These are phyloP conservation scores for Chiloscyllium plagiosum DNA, from an alignment of 2,113 vertebrate species.

Conservation along the genomic window DNA sequence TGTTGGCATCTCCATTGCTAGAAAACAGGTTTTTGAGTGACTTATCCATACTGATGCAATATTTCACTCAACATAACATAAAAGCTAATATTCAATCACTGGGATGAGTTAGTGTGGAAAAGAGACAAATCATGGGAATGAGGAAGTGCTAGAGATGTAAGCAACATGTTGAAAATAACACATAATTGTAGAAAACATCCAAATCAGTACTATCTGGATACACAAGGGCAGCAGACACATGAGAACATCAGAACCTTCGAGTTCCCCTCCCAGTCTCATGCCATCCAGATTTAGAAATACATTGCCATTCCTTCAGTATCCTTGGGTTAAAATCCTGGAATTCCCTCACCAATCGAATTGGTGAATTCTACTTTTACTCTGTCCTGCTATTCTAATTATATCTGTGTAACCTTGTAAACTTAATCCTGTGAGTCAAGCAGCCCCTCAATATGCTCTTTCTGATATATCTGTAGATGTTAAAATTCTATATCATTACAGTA, in stretches of 20 bases:
- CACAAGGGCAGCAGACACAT: too few relatives aligned
- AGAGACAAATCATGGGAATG: background rate
- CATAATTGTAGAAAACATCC: background rate
- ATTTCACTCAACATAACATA: background rate
- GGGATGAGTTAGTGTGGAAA: background rate
- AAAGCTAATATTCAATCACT: background rate
- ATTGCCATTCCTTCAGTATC: too few relatives aligned
- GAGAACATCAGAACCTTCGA: too few relatives aligned
- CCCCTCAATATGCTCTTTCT: background rate
- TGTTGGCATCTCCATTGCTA: background rate
- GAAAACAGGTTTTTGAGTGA: background rate
- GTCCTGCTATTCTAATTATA: background rate
- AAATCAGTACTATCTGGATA: too few relatives aligned
- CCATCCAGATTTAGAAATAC: too few relatives aligned
- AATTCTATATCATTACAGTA: background rate
- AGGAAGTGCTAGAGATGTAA: background rate
- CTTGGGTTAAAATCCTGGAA: too few relatives aligned
- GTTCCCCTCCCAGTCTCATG: too few relatives aligned
- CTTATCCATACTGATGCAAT: background rate
- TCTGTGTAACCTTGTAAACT: background rate
- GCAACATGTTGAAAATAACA: background rate
- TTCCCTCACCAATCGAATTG: background rate
- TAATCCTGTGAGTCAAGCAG: background rate
- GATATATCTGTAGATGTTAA: background rate
- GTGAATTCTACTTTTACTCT: background rate